Evolutionary conservation across 2,113 vertebrate genomes (phyloP), one percentile per base, ranked within the genome.

Genomic region (Rhodinocichla rosea): DNA sequence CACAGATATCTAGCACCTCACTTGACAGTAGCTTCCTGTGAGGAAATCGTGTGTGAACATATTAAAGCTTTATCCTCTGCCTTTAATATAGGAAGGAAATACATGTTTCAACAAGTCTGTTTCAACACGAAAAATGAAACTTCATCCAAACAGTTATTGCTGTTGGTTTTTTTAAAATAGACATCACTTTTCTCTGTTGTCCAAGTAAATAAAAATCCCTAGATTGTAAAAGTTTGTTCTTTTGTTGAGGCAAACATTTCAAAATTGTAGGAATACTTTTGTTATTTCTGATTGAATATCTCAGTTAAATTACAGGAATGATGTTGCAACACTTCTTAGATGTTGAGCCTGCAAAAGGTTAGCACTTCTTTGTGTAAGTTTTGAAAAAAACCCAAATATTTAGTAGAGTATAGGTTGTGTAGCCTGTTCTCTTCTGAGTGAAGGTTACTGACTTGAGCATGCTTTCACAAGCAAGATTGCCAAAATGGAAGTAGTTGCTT

Each of bases 1-100:
- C 87, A 70, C 8, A 68, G 63, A 49, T 91, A 89, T 65, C 71
- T 90, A 79, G 57, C 55, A 92, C 42, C 53, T 91, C 74, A 35
- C 74, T 94, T 96, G 45, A 83, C 89, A 89, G 64, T 71, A 83
- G 67, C n/a, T 95, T 97, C 81, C 92, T 92, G 77, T 95, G 62
- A 87, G 84, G 82, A 91, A 91, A 56, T 63, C 44, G n/a, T 87
- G 30, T 71, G 39, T 67, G 78, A 91, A 71, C 74, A 42, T 79
- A 57, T 64, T 80, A 93, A 74, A 55, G 23, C 50, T 93, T 88
- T 88, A 55, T 93, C 47, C 17, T 90, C 50, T 87, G 45, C 39
- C 42, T 71, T 90, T 75, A 59, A 2, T 89, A 17, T 39, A 70
- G 71, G 85, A 83, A 93, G 79, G 88, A 96, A 93, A 74, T 67